Evolutionary conservation across 2,797 vertebrate species (phyloP).

Genomic region (Pseudochirops corinnae): DNA sequence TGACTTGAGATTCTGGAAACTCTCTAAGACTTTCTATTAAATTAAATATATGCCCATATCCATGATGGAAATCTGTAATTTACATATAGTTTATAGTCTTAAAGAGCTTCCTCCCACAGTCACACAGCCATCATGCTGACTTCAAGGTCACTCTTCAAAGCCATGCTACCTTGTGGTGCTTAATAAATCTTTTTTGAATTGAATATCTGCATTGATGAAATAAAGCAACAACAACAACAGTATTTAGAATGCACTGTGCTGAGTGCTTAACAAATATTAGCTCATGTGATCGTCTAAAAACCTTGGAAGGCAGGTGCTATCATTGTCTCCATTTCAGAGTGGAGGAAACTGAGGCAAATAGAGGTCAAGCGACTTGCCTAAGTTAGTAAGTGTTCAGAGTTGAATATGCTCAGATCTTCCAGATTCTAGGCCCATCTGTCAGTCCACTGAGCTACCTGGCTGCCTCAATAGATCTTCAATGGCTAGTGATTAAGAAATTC

Average conservation of each 20-base stretch:
- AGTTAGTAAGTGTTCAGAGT: not conserved
- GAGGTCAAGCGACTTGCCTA: not conserved
- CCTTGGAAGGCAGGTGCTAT: not conserved
- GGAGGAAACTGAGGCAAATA: not conserved
- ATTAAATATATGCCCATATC: not conserved
- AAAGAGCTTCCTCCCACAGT: not conserved
- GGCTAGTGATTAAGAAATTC: not conserved
- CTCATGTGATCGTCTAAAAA: not conserved
- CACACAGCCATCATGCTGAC: not conserved
- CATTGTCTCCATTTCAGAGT: not conserved
- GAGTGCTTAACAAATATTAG: not conserved
- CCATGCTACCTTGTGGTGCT: not conserved
- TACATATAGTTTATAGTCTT: not conserved
- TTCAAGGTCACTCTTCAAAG: not conserved
- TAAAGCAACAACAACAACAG: not conserved
- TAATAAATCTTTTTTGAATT: not conserved
- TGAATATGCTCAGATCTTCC: not conserved
- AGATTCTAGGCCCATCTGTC: not conserved
- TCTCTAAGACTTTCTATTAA: not conserved
- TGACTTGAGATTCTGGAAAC: not conserved
- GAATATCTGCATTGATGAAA: not conserved
- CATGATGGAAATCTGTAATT: not conserved
- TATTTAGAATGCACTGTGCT: not conserved
- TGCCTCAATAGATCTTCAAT: not conserved
- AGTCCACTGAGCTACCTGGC: not conserved